Evolutionary conservation across 2,797 vertebrate genomes (phyloP).

Genomic region (Threskiornis aethiopicus): DNA sequence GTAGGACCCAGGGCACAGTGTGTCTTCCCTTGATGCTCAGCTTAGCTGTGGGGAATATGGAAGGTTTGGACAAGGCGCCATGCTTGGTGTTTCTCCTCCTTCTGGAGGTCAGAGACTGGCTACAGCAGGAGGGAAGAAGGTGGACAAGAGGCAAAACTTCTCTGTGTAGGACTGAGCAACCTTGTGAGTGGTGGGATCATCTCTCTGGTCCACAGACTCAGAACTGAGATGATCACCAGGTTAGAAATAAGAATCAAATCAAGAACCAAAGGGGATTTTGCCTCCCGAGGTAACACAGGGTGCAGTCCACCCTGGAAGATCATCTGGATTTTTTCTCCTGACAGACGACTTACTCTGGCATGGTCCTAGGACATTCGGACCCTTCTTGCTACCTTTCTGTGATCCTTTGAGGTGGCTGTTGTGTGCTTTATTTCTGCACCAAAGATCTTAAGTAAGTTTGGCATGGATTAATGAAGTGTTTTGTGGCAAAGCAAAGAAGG

Average conservation of each 20-base stretch:
- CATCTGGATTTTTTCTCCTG: background rate
- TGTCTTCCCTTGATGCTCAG: background rate
- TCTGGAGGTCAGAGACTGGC: background rate
- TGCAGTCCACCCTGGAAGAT: background rate
- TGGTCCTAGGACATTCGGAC: background rate
- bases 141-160: background rate
- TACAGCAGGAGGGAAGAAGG: background rate
- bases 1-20: background rate
- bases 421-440: background rate
- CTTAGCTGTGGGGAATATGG: background rate
- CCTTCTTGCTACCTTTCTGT: background rate
- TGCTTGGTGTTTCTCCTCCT: background rate
- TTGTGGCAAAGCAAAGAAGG: background rate
- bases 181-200: accelerated
- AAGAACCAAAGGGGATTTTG: background rate
- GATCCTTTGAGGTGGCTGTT: background rate
- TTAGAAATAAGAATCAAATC: background rate
- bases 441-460: background rate
- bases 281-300: background rate
- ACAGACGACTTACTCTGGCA: background rate
- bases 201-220: background rate
- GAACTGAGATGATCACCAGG: background rate
- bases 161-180: background rate
- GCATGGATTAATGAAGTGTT: background rate
- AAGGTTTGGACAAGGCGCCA: background rate